Conservation (phyloP, 2,797 vertebrate species). For the Scarus forsteni region DNA sequence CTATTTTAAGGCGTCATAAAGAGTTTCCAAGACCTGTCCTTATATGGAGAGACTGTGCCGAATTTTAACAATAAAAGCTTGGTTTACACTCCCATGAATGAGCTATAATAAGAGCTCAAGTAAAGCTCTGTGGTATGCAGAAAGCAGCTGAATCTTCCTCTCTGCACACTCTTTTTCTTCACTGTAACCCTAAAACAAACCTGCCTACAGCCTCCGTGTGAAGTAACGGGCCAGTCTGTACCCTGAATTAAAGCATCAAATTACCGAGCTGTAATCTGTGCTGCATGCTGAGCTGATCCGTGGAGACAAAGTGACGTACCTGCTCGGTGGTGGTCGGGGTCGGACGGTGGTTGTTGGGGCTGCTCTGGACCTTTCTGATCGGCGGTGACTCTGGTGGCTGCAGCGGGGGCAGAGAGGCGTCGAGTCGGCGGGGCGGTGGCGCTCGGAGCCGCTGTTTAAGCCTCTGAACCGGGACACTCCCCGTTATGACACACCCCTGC, state of each 20-base stretch:
- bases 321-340: conserved; percentile 29
- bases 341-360: conserved; percentile 2
- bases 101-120: background rate
- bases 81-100: background rate
- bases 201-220: background rate
- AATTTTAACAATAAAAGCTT: conserved; percentile 9
- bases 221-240: conserved; percentile 13
- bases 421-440: conserved; percentile 46
- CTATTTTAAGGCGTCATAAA: conserved; percentile 2
- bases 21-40: conserved; percentile 31
- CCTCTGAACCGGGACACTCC: conserved; percentile 68
- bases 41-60: conserved; percentile 48
- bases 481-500: conserved; percentile 67
- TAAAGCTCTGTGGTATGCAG: background rate
- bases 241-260: conserved; percentile 5
- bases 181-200: background rate
- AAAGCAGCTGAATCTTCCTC: background rate
- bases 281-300: background rate
- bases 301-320: conserved; percentile 37
- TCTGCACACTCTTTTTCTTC: too few species aligned
- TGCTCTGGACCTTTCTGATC: conserved; percentile 25
- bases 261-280: conserved; percentile 38
- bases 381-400: conserved; percentile 42
- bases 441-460: conserved; percentile 52
- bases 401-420: conserved; percentile 54